Conservation (phyloP, 1,140 invertebrate species). For the Euglossa dilemma region DNA sequence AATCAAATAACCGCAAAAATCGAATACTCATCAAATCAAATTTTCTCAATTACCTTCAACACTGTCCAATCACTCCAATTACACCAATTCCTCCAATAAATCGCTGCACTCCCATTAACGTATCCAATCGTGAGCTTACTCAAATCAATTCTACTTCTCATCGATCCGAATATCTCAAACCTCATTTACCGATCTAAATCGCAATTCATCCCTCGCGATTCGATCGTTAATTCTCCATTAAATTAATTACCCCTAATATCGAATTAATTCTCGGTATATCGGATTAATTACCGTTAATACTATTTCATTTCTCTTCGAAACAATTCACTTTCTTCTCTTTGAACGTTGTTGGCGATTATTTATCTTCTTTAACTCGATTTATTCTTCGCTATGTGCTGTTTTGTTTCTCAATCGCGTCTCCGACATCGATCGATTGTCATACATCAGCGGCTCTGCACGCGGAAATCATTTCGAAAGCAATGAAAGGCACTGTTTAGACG, state of each 20-base stretch:
- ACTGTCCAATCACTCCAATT: too few species aligned
- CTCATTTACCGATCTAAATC: slow-evolving; percentile 37
- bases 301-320: too few species aligned
- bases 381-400: neutral
- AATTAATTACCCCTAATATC: slow-evolving; percentile 19
- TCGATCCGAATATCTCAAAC: slow-evolving; percentile 14
- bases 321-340: slow-evolving; percentile 6
- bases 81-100: too few species aligned
- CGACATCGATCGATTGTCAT: slow-evolving; percentile 53
- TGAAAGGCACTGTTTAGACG: slow-evolving; percentile 65
- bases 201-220: slow-evolving; percentile 31
- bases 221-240: neutral
- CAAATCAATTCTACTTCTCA: slow-evolving; percentile 32
- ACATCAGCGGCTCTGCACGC: slow-evolving; percentile 15
- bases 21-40: neutral
- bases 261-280: too few species aligned
- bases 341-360: slow-evolving; percentile 22
- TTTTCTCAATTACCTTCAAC: slow-evolving; percentile 1
- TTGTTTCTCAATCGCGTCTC: neutral
- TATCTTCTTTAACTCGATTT: slow-evolving; percentile 4
- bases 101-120: neutral
- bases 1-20: neutral
- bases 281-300: too few species aligned
- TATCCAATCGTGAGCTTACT: slow-evolving; percentile 10
- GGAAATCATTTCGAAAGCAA: slow-evolving; percentile 62